Base-by-base conservation (phyloP, 1,140 invertebrate species). In the Calephelis virginiensis region DNA sequence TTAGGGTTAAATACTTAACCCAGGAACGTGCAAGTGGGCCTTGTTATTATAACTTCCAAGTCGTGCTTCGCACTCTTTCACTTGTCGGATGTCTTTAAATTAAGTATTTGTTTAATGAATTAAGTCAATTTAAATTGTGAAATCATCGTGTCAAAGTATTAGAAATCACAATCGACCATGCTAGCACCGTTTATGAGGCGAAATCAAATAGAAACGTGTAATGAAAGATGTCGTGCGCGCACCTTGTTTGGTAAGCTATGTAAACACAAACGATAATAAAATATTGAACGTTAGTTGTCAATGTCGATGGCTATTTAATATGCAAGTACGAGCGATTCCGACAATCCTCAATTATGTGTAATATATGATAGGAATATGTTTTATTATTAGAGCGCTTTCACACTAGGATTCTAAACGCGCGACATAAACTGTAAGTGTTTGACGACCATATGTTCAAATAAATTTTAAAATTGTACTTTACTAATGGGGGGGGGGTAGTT, bases 181-280 rank as follows among this genome's bases (percentile, higher is more conserved):
- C 83, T 79, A 90, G 83, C 77, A 77, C 63, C 77, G 82, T 89
- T 88, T 87, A 87, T 88, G 86, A 85, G 80, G 68, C 83, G 77
- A 83, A 87, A 91, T 87, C 89, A 91, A 91, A 89, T 91, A 89
- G 89, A 91, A 91, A 91, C 86, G 85, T 89, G 86, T 83, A 91
- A 89, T 89, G 83, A 87, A 87, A 85, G 86, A 90, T 88, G 85
- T 86, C 79, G 75, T 84, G 72, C 82, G 73, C 71, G 76, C 65
- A 78, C 81, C 78, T 77, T 86, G 85, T 87, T 84, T 85, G 80
- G 78, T 83, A 84, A 82, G 78, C 80, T 78, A 82, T 78, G 81
- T 80, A 89, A 91, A 91, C 83, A 86, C 65, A 69, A 69, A 61
- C 38, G 60, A 62, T 47, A 46, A 62, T 62, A 62, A 62, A 62